Evolutionary conservation across 1,140 invertebrate species (phyloP).

Genomic region (Apis mellifera): Amel_HAv3.1 CM009941.2:14195001-14195500

Average conservation of each 20-base stretch:
- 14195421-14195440: neutral
- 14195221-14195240: neutral
- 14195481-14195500: neutral
- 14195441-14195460: neutral
- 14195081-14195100: neutral
- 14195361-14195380: neutral
- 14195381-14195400: neutral
- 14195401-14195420: neutral
- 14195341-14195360: neutral
- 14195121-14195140: conserved; percentile 29
- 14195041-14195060: no score
- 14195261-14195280: conserved; percentile 3
- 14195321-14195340: neutral
- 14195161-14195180: conserved; percentile 27
- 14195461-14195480: neutral
- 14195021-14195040: no score
- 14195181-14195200: conserved; percentile 7
- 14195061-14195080: neutral
- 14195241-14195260: conserved; percentile 1
- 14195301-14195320: neutral
- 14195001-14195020: no score
- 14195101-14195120: neutral
- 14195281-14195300: neutral
- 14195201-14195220: neutral
- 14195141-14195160: conserved; percentile 43